Base-by-base conservation (phyloP, 2,797 vertebrate species). In the Sphaeramia orbicularis region DNA sequence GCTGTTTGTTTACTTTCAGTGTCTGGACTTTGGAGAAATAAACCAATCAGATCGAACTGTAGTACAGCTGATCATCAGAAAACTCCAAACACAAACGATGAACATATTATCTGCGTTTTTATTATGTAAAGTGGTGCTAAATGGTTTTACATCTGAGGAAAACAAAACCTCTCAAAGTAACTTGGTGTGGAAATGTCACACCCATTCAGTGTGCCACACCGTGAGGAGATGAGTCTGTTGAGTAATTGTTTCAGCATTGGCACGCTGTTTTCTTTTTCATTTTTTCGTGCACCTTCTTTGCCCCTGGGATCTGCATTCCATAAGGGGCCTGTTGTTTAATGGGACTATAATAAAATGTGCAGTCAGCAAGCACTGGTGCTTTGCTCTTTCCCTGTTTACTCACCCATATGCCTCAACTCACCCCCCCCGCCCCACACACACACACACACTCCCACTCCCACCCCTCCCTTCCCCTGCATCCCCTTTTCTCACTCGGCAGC, bases 251-350 rank as follows among this genome's bases (percentile, higher is more conserved):
- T 84, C 68, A 77, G 60, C 65, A 59, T 65, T 79, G 65, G 53
- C 16, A 0, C 47, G 30, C 55, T 74, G 60, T 58, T 63, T 78
- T 43, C 10, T 19, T 67, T 73, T 68, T 4, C 1, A 14, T 61
- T 63, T 71, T 52, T 65, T 57, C 60, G 7, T 62, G 44, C 68
- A 78, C 78, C 66, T 74, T 67, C 53, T 72, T 65, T 70, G 83
- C 69, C 66, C 61, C 42, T 64, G 70, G 65, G 84, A 80, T 76
- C 76, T 78, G 81, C 77, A 78, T 91, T 87, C 88, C 82, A 74
- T 65, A 41, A 65, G 43, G 59, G 73, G 74, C 71, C 81, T 87
- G 87, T 80, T 89, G 74, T 92, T 91, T 90, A 91, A 89, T 91
- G 84, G 87, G 71, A 78, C 72, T 36, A 45, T 87, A 78, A 79